Conservation (phyloP, 35 echinoderm and acorn worm species). For the Strongylocentrotus purpuratus region DNA sequence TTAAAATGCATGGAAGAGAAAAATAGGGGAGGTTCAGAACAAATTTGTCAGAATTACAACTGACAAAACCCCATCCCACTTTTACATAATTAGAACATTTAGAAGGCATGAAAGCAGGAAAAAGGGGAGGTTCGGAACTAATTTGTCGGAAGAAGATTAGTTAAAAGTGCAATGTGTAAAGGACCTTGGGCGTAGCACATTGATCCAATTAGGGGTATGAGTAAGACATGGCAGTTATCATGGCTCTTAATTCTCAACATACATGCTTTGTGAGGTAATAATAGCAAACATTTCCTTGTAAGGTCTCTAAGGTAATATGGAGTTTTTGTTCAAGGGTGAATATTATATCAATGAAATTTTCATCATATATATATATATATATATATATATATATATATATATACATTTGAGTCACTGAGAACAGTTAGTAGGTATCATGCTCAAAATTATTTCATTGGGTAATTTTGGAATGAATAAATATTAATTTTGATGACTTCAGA, state of each 20-base stretch:
- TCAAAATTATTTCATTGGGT: too few species aligned
- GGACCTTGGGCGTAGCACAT: constrained; percentile 15
- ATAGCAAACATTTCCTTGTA: background rate
- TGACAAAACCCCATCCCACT: too few species aligned
- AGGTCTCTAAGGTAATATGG: background rate
- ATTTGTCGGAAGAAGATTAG: background rate
- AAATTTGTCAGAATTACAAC: too few species aligned
- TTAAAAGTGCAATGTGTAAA: constrained; percentile 1
- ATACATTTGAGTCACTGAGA: background rate
- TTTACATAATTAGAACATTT: too few species aligned
- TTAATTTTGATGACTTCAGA: too few species aligned
- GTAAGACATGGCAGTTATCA: constrained; percentile 8
- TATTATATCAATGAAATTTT: background rate
- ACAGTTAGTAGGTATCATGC: background rate
- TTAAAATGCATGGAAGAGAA: too few species aligned
- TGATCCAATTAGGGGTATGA: constrained; percentile 13
- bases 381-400: too few species aligned
- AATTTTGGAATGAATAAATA: too few species aligned
- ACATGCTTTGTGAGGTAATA: background rate
- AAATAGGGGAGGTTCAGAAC: too few species aligned
- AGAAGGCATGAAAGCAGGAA: background rate
- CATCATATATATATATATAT: background rate
- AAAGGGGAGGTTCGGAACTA: background rate
- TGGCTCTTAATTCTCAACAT: background rate
- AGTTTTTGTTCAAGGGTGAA: background rate